Evolutionary conservation across 1,140 invertebrate genomes (phyloP).

Genomic region (Ladona fulva): DNA sequence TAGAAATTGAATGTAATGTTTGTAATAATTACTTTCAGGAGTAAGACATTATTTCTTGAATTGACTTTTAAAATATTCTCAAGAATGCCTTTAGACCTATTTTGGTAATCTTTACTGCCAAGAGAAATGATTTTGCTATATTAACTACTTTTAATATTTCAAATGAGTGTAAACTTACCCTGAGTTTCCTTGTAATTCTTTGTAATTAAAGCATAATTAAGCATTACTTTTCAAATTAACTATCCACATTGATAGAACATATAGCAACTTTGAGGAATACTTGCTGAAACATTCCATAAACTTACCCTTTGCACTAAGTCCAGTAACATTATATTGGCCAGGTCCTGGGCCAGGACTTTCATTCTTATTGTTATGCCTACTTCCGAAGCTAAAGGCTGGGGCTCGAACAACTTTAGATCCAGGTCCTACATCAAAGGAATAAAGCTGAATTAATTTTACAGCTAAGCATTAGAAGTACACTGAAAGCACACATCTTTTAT

Average conservation of each 20-base stretch:
- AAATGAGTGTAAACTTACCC: not conserved
- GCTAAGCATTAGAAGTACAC: too few species aligned
- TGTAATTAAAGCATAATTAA: not conserved
- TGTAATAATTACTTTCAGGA: too few species aligned
- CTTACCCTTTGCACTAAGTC: slow-evolving; percentile 68
- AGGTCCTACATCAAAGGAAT: not conserved
- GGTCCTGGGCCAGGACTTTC: slow-evolving; percentile 67
- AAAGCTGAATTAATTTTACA: too few species aligned
- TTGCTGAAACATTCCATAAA: slow-evolving; percentile 18
- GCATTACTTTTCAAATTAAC: not conserved
- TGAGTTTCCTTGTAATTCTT: not conserved
- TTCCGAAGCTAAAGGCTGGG: slow-evolving; percentile 70
- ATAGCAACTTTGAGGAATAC: slow-evolving; percentile 17
- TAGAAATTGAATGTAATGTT: too few species aligned
- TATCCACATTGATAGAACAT: not conserved
- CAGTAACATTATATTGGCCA: slow-evolving; percentile 76
- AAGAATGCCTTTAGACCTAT: too few species aligned
- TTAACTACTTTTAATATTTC: too few species aligned
- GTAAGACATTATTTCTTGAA: too few species aligned
- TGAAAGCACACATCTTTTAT: too few species aligned
- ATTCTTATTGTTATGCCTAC: slow-evolving; percentile 42
- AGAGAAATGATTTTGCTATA: too few species aligned
- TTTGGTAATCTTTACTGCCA: too few species aligned
- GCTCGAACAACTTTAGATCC: slow-evolving; percentile 59
- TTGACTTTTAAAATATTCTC: too few species aligned